Conservation (phyloP, 1,140 invertebrate genomes). For the Drosophila melanica region DNA sequence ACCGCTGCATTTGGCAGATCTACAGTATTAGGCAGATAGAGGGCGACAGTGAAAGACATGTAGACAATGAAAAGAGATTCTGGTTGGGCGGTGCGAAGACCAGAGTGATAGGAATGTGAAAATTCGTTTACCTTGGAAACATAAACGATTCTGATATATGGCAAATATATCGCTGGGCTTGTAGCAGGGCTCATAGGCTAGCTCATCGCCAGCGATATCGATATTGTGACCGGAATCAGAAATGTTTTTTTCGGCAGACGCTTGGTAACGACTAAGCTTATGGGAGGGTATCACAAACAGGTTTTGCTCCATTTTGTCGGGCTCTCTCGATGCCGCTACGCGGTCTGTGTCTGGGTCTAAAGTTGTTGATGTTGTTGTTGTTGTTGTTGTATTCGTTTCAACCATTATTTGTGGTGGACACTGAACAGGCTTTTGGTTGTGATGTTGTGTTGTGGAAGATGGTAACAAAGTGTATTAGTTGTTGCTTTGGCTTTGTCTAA, state of each 20-base stretch:
- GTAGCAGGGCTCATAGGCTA: conserved; percentile 78
- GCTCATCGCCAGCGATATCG: conserved; percentile 50
- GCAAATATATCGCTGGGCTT: conserved; percentile 80
- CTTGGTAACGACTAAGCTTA: conserved; percentile 58
- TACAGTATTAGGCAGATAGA: conserved; percentile 19
- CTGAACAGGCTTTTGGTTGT: conserved; percentile 50
- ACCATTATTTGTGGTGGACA: conserved; percentile 51
- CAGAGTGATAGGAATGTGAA: conserved; percentile 37
- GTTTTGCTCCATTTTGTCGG: conserved; percentile 68
- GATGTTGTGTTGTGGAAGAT: conserved; percentile 69
- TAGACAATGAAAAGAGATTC: conserved; percentile 13
- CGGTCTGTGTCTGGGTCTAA: conserved; percentile 39
- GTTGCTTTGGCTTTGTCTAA: conserved; percentile 44
- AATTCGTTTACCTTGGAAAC: conserved; percentile 80
- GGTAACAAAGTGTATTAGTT: conserved; percentile 78
- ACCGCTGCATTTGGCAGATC: not conserved
- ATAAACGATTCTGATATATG: conserved; percentile 83
- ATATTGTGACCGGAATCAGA: conserved; percentile 44
- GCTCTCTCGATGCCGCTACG: conserved; percentile 28
- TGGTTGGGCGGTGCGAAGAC: conserved; percentile 27
- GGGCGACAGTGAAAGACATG: conserved; percentile 19
- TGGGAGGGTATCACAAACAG: conserved; percentile 72
- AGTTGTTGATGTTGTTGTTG: conserved; percentile 32
- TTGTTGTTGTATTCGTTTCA: conserved; percentile 45
- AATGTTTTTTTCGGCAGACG: conserved; percentile 41